Evolutionary conservation across 2,113 vertebrate species (phyloP).

Genomic region (Hemiprocne comata): DNA sequence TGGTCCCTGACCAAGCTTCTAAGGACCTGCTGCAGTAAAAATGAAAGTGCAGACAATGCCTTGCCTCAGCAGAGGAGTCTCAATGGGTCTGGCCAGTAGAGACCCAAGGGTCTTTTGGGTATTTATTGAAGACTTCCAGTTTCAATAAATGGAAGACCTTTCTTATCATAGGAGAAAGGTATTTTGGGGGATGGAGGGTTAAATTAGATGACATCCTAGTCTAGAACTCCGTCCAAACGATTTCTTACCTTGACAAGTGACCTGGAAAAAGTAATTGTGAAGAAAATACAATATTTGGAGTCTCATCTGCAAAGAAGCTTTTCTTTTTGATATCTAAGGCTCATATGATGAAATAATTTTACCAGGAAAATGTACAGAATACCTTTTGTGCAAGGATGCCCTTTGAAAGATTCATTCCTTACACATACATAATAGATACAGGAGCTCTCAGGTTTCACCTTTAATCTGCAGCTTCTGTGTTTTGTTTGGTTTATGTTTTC

Average conservation of each 20-base stretch:
- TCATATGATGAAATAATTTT: neutral
- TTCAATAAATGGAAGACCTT: neutral
- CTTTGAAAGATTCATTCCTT: neutral
- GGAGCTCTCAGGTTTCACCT: conserved; percentile 2
- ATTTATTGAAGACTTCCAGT: neutral
- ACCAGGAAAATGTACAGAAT: neutral
- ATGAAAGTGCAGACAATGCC: neutral
- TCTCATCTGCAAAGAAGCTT: neutral
- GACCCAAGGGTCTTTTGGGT: neutral
- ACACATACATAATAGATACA: neutral
- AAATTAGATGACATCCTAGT: neutral
- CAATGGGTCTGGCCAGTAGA: neutral
- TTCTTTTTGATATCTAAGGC: neutral
- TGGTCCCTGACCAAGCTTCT: neutral
- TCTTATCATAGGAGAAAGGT: neutral
- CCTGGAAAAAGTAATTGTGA: conserved; percentile 19
- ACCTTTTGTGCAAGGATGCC: neutral
- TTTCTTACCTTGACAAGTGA: conserved; percentile 11
- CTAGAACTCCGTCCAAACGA: neutral
- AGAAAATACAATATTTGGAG: neutral
- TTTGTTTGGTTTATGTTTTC: conserved; percentile 21
- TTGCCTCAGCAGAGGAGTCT: neutral
- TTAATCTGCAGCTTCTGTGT: neutral
- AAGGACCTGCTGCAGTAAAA: neutral
- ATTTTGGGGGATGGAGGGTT: neutral